Base-by-base conservation (phyloP, 2,888 invertebrate species). In the Maniola hyperantus region DNA sequence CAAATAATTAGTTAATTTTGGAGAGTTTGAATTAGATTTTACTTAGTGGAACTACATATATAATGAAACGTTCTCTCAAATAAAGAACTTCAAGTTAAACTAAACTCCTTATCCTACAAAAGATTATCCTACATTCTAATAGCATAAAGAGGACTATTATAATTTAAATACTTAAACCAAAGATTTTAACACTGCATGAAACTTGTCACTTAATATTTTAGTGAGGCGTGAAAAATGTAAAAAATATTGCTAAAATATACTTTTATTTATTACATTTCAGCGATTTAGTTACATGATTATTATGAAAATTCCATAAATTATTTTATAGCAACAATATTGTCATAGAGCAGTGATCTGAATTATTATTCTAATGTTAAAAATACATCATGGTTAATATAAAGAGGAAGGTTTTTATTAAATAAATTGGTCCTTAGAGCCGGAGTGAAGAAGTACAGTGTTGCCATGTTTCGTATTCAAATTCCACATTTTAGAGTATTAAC, bases 371-470 rank as follows among this genome's bases (percentile, higher is more conserved):
- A 42, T 42, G 39, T 57, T 11, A 5, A 13, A 58, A 18, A 20
- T 39, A 57, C 26, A 26, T 26, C 26, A 2, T 26, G 39, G 8
- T 39, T 39, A n/a, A 0, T 15, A 1, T n/a, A n/a, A 44, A 6
- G 6, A n/a, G 6, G 7, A n/a, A 46, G n/a, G 7, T 6, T 15
- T 15, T 8, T 2, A 1, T n/a, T 0, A 48, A 48, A 8, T 2
- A 18, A 46, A 18, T 2, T 50, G 46, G 50, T 61, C 42, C 61
- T 62, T 51, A 5, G 62, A 53, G 61, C 61, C 61, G 13, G 18
- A 36, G 7, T 11, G 11, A 46, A 7, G 15, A 44, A 33, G 20
- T 42, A 15, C 11, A 15, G 6, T 26, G 36, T 15, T 18, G 44
- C 26, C 4, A n/a, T 26, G 13, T 26, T n/a, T 20, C 5, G 42